Percentiles rank a stretch among this genome's conserved stretches.
phyloP scores from a whole-genome alignment of 2,113 vertebrate genomes.

The Strix aluco region DNA sequence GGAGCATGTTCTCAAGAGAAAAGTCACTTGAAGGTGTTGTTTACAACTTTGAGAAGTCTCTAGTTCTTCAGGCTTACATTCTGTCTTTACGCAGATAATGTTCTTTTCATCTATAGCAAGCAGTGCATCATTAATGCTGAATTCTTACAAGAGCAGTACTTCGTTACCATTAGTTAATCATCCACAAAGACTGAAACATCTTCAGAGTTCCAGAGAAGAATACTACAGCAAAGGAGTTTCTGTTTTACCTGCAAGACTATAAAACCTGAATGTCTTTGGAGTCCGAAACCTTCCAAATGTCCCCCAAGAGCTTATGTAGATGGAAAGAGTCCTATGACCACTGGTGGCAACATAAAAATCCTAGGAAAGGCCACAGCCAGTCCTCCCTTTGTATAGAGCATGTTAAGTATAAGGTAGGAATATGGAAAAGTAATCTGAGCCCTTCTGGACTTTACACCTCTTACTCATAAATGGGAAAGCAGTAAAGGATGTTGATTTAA shows the following conservation, averaged over 20 bases:
- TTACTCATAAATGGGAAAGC: slow-evolving; percentile 17
- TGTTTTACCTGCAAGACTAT: slow-evolving; percentile 25
- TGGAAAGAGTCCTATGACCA: not conserved
- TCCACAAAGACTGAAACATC: not conserved
- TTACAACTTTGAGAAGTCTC: not conserved
- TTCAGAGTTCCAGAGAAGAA: not conserved
- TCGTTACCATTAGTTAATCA: not conserved
- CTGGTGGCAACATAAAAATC: not conserved
- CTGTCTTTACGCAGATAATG: not conserved
- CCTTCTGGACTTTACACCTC: slow-evolving; percentile 73
- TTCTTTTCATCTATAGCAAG: not conserved
- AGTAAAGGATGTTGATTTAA: slow-evolving; percentile 27
- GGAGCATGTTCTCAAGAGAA: not conserved
- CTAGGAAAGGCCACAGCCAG: not conserved
- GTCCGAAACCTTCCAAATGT: not conserved
- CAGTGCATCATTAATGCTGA: not conserved
- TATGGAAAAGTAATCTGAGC: slow-evolving; percentile 51
- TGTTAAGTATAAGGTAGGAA: not conserved
- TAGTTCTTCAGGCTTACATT: not conserved
- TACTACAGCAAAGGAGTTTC: not conserved
- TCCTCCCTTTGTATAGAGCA: not conserved
- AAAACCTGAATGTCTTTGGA: not conserved
- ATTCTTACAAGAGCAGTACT: not conserved
- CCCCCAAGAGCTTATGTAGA: not conserved
- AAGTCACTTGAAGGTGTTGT: not conserved